Evolutionary conservation across 2,113 vertebrate species (phyloP).

Genomic region (Tringa solitaria): DNA sequence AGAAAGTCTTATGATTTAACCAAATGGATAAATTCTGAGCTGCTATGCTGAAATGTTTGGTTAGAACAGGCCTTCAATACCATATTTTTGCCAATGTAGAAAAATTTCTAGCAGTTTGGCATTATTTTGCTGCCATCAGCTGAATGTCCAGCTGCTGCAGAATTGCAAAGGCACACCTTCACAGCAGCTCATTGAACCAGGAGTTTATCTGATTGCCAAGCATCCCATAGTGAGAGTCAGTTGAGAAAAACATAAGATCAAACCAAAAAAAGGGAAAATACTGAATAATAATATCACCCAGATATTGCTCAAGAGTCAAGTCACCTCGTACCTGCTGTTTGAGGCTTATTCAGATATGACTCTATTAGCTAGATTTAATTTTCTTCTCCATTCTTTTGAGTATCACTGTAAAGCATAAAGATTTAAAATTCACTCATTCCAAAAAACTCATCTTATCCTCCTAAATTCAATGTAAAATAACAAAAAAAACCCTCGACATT

Average conservation of each 20-base stretch:
- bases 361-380: not conserved
- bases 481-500: rapidly evolving
- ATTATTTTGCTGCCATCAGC: not conserved
- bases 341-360: not conserved
- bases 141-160: not conserved
- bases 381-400: not conserved
- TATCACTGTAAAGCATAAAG: not conserved
- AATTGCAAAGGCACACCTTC: not conserved
- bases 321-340: not conserved
- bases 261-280: not conserved
- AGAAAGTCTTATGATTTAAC: not conserved
- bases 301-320: not conserved
- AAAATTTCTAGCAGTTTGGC: not conserved
- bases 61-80: not conserved
- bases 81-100: not conserved
- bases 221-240: not conserved
- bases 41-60: not conserved
- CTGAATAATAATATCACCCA: not conserved
- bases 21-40: not conserved
- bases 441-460: not conserved
- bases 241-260: not conserved
- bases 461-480: not conserved
- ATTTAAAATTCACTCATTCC: not conserved
- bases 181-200: not conserved
- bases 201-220: not conserved